Conservation (phyloP, 1,140 invertebrate species). For the Drosophila ogumai region DNA sequence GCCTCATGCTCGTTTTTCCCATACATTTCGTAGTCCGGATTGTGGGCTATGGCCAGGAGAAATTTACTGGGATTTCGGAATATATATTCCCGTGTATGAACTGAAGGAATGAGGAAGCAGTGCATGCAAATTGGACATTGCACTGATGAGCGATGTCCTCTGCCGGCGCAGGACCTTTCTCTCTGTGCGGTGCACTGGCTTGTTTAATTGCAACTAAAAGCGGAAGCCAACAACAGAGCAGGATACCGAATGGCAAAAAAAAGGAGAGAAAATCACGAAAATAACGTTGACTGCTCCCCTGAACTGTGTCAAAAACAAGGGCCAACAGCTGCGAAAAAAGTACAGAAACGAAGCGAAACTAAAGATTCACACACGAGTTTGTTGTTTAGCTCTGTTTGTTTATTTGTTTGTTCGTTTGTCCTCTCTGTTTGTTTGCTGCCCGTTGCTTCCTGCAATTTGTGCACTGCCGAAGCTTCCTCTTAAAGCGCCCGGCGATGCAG, state of each 20-base stretch:
- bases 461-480: constrained; percentile 60
- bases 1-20: not conserved
- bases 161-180: constrained; percentile 33
- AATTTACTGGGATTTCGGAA: constrained; percentile 11
- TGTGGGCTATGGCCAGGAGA: constrained; percentile 15
- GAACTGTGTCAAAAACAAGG: constrained; percentile 77
- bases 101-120: constrained; percentile 16
- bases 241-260: constrained; percentile 3
- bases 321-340: constrained; percentile 28
- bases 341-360: constrained; percentile 13
- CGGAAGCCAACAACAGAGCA: constrained; percentile 38
- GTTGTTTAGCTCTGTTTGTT: constrained; percentile 70
- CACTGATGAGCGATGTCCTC: constrained; percentile 70
- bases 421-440: constrained; percentile 31
- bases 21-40: constrained; percentile 7
- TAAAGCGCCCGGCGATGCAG: constrained; percentile 29
- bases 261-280: constrained; percentile 26
- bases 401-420: constrained; percentile 58
- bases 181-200: constrained; percentile 59
- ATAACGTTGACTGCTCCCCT: constrained; percentile 63
- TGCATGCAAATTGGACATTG: constrained; percentile 70
- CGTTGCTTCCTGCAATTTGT: constrained; percentile 78
- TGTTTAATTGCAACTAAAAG: constrained; percentile 82
- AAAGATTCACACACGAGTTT: constrained; percentile 57
- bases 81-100: constrained; percentile 2